Evolutionary conservation across 2,113 vertebrate genomes (phyloP).

Genomic region (Ceyx cyanopectus): DNA sequence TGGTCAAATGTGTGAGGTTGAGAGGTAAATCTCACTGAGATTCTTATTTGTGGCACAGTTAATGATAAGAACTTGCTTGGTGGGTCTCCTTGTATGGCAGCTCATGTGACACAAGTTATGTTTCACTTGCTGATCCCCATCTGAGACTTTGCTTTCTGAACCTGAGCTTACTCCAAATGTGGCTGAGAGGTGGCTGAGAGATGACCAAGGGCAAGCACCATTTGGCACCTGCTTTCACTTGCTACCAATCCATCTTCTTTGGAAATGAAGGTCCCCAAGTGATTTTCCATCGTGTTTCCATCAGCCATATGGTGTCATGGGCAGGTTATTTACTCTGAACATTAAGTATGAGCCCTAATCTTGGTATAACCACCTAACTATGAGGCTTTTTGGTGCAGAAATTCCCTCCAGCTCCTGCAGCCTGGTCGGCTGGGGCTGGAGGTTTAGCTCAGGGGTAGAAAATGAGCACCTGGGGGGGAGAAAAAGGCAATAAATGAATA

Average conservation of each 20-base stretch:
- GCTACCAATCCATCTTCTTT: background rate
- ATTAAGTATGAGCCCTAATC: background rate
- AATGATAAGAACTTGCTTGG: background rate
- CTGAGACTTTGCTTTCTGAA: background rate
- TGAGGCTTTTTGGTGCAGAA: background rate
- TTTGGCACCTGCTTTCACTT: background rate
- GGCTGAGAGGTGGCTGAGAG: background rate
- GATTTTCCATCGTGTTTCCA: background rate
- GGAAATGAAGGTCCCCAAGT: background rate
- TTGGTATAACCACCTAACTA: background rate
- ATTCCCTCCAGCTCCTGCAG: background rate
- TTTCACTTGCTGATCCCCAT: background rate
- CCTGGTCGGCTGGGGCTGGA: background rate
- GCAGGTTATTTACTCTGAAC: background rate
- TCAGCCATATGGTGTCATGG: fast-evolving
- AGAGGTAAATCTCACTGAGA: background rate
- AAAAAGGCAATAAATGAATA: background rate
- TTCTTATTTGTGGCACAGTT: background rate
- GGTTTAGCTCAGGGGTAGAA: background rate
- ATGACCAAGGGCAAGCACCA: background rate
- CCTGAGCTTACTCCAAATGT: background rate
- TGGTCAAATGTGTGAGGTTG: background rate
- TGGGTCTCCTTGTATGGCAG: background rate
- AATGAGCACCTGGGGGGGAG: background rate
- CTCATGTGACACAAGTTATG: background rate